Base-by-base conservation (phyloP, 2,113 vertebrate genomes). In the Urocolius indicus region DNA sequence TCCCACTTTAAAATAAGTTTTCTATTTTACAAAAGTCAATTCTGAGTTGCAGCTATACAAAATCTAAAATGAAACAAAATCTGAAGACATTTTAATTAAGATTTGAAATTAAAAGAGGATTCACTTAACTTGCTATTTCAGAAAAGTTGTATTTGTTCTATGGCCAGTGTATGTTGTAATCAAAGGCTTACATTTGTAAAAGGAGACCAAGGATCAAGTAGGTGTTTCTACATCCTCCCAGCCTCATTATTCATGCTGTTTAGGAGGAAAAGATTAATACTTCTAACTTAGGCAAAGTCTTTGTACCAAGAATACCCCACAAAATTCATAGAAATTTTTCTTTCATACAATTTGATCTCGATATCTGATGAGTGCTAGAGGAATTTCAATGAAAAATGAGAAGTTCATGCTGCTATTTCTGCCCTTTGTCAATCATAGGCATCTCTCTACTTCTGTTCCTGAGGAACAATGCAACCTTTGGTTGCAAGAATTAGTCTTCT, bases 351-450 rank as follows among this genome's bases (percentile, higher is more conserved):
- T 16, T 5, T 57, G n/a, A 17, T 65, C 2, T 26, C 17, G 17
- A 58, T 54, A 74, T 30, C 78, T 49, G 7, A 3, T 20, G 18
- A 34, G 10, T 12, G 9, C n/a, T 61, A 52, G 59, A 58, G 49
- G 66, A 27, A 21, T 92, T 74, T 74, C 16, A 17, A 22, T 21
- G 21, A 43, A 1, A 30, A 73, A n/a, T 3, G 6, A 22, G 36
- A 45, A 8, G 1, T 22, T 38, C 11, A 5, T 15, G 1, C 8
- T 82, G 21, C 72, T 12, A 1, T n/a, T 82, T 77, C 34, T 83
- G 17, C 45, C 24, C 5, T 1, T 10, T 29, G 26, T 11, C 32
- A 51, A 7, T 34, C 32, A 11, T 0, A 8, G 61, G 32, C 32
- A 38, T 18, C 18, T 22, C 13, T 8, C 45, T 68, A 78, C 36